Evolutionary conservation across 2,113 vertebrate species (phyloP).

Genomic region (Bubo blakistoni): DNA sequence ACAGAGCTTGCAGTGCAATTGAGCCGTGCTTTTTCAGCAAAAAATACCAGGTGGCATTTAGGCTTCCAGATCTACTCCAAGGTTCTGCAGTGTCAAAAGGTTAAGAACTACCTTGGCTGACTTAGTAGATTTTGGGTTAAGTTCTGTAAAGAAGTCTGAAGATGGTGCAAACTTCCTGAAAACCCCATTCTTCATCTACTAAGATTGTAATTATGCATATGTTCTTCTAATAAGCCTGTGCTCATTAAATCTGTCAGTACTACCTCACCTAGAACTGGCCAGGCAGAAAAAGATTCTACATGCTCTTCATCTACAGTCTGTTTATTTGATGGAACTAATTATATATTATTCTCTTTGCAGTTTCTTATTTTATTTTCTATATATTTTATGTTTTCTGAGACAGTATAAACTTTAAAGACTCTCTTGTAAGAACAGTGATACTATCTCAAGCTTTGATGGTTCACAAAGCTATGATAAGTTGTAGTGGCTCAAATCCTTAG

Average conservation of each 20-base stretch:
- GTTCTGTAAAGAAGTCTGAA: not conserved
- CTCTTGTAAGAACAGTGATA: not conserved
- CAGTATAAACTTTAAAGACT: not conserved
- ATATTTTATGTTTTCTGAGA: not conserved
- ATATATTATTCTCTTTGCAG: not conserved
- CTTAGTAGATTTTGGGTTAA: not conserved
- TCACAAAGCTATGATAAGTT: not conserved
- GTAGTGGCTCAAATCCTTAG: not conserved
- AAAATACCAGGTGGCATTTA: not conserved
- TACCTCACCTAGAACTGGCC: not conserved
- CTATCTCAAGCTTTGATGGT: not conserved
- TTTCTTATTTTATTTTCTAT: not conserved
- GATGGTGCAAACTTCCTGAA: not conserved
- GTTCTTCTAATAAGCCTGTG: not conserved
- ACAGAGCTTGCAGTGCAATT: not conserved
- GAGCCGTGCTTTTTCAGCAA: not conserved
- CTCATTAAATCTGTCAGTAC: not conserved
- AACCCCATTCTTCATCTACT: not conserved
- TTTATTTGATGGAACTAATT: not conserved
- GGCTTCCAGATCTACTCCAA: not conserved
- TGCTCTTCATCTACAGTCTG: not conserved
- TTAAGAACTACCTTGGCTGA: not conserved
- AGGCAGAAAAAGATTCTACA: not conserved
- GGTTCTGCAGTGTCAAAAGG: not conserved
- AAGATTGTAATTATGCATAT: not conserved